Evolutionary conservation across 35 echinoderm and acorn worm species (phyloP).

Genomic region (Diadema setosum): DNA sequence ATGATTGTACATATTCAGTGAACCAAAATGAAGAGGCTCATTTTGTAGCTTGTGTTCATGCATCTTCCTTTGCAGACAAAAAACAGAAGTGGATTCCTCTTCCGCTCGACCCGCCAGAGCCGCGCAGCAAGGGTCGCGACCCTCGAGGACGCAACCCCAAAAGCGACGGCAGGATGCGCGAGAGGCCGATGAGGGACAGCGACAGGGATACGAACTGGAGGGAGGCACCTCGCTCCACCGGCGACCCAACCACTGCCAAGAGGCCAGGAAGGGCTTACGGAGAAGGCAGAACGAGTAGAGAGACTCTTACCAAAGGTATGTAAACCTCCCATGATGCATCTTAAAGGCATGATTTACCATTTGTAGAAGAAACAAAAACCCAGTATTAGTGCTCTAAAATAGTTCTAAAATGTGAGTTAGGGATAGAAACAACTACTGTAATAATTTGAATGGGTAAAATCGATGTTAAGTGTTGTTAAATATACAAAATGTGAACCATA

Average conservation of each 20-base stretch:
- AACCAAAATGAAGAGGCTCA: no score
- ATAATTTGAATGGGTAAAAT: no score
- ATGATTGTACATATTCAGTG: no score
- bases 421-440: no score
- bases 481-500: no score
- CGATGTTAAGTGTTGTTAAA: no score
- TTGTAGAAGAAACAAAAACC: no score
- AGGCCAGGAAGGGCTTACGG: not conserved
- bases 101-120: slow-evolving; percentile 46
- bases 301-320: slow-evolving; percentile 3
- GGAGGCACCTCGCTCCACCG: not conserved
- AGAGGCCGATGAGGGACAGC: not conserved
- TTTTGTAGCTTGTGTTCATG: not conserved
- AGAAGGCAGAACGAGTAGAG: not conserved
- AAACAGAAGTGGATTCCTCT: slow-evolving; percentile 79
- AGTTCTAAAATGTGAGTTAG: no score
- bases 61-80: slow-evolving; percentile 31
- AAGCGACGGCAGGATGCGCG: not conserved
- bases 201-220: slow-evolving; percentile 30
- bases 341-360: no score
- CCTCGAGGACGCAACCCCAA: not conserved
- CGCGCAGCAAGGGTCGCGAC: slow-evolving; percentile 17
- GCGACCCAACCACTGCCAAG: not conserved
- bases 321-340: no score
- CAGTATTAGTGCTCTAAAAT: no score